Base-by-base conservation (phyloP, 1,140 invertebrate species). In the Drosophila lowei region DNA sequence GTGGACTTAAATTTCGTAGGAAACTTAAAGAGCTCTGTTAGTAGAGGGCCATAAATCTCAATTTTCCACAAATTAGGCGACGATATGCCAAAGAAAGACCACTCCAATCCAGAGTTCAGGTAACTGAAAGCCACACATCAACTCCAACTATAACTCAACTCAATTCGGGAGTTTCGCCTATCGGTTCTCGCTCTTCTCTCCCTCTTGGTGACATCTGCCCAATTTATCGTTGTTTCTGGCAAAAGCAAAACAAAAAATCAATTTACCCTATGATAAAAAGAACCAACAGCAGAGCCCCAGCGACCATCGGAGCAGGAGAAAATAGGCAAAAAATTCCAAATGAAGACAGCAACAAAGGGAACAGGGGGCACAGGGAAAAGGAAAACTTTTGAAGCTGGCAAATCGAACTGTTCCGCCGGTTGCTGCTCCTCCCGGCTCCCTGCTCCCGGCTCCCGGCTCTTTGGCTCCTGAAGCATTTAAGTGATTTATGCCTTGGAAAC, bases 401-500 rank as follows among this genome's bases (percentile, higher is more conserved):
- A 83, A 83, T 79, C 74, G 83, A 86, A 83, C 78, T 58, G 66
- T 77, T 74, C 66, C 72, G 52, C 16, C 54, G 18, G 21, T 21
- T 38, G 7, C 16, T 34, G n/a, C 21, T 16, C 9, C 28, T 8
- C 41, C 13, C 42, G 16, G n/a, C 25, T 16, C 9, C 8, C 41
- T 21, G 8, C 30, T 47, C 59, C 6, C 25, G 1, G 6, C 25
- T 28, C 28, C 7, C 28, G 25, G 47, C n/a, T 34, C 64, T 46
- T 47, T 43, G 44, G 47, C 64, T 85, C 71, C 60, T 86, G 59
- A 70, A 59, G 78, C 78, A 81, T 66, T 77, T 77, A 80, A 74
- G 81, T 86, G 83, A 86, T 86, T 86, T 86, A 86, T 86, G 83
- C 84, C 83, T 86, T 88, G 71, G 78, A 83, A 86, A 88, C 83